Base-by-base conservation (phyloP, 2,888 invertebrate species). In the Heterodera filipjevi region DNA sequence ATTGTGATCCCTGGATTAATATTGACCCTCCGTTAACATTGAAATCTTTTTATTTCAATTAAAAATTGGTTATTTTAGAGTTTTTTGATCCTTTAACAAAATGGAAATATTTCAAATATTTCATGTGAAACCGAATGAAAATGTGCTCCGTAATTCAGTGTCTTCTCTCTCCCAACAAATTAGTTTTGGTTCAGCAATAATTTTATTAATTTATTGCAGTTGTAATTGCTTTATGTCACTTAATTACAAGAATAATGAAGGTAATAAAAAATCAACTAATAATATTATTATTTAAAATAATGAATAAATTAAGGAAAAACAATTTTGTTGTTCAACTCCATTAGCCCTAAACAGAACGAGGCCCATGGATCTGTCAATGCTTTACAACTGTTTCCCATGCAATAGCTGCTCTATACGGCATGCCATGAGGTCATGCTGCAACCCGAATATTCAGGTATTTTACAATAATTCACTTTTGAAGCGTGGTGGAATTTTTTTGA, bases 371-470 rank as follows among this genome's bases (percentile, higher is more conserved):
- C 77, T 71, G 71, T 73, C 75, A 19, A 71, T 66, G 16, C 35
- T 82, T 14, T 81, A 76, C 30, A 71, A 71, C 33, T 70, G 79
- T 30, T 81, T 70, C 66, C 81, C 81, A 32, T 81, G 81, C 59
- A 66, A 66, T 10, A 64, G 53, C 44, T 71, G 74, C 32, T 80
- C 80, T n/a, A 49, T 81, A 22, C 71, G 81, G 22, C 59, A 70
- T 32, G 75, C 64, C 35, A 53, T 82, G 66, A 35, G 77, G 59
- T 59, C 59, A 27, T 59, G 59, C 27, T 59, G 59, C 27, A 59
- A 27, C 10, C 59, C 27, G 30, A 27, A 66, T 76, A 22, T 75
- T 19, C 33, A 78, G 27, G 39, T 46, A 79, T 71, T 16, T 72
- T 49, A 44, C 5, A 44, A n/a, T n/a, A n/a, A n/a, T n/a, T n/a